Evolutionary conservation across 1,140 invertebrate genomes (phyloP).

Genomic region (Drosophila carrolli): DNA sequence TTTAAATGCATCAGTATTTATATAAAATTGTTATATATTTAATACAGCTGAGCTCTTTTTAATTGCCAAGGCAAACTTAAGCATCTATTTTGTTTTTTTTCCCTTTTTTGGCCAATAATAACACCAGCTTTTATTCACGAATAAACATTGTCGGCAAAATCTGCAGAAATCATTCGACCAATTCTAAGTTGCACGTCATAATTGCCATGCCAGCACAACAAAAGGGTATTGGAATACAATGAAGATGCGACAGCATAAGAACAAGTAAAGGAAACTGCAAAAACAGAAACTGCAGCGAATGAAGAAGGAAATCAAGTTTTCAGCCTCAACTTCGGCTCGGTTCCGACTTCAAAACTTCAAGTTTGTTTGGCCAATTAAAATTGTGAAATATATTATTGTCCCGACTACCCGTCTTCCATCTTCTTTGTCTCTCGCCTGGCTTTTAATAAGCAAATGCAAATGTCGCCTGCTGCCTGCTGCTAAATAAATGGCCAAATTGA

Average conservation of each 20-base stretch:
- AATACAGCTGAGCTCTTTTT: too few species aligned
- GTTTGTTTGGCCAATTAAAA: constrained; percentile 61
- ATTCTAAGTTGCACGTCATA: background rate
- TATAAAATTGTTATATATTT: too few species aligned
- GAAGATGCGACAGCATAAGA: constrained; percentile 6
- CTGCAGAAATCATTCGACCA: background rate
- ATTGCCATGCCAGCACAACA: background rate
- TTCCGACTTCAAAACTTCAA: constrained; percentile 39
- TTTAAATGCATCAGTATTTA: too few species aligned
- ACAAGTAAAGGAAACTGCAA: background rate
- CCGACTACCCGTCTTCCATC: constrained; percentile 9
- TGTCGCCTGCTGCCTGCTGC: constrained; percentile 39
- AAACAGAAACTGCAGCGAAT: constrained; percentile 8
- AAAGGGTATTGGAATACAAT: constrained; percentile 17
- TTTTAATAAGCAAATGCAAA: constrained; percentile 72
- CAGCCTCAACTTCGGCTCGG: constrained; percentile 40
- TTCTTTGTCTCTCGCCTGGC: constrained; percentile 2
- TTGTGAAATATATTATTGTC: constrained; percentile 56
- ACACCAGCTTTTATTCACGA: too few species aligned
- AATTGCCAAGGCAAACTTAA: too few species aligned
- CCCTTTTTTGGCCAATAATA: too few species aligned
- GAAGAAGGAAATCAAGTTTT: constrained; percentile 45
- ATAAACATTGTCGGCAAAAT: background rate
- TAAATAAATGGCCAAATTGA: constrained; percentile 72
- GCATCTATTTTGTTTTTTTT: too few species aligned